phyloP scores from a whole-genome alignment of 2,888 invertebrate species.

The Fissipunctia ypsillon region DNA sequence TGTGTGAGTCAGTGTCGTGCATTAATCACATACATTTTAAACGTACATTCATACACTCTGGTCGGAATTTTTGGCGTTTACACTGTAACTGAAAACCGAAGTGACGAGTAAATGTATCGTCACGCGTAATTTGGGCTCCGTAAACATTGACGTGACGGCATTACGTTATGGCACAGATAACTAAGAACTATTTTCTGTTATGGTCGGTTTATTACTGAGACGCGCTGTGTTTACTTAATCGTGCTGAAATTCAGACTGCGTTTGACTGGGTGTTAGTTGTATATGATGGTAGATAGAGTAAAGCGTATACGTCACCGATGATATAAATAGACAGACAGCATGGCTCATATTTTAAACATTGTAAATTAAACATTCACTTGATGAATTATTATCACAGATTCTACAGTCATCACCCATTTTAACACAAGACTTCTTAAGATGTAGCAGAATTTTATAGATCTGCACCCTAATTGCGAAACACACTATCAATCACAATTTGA shows the following conservation, averaged over 20 bases:
- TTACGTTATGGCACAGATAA: constrained; percentile 37
- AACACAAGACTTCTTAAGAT: not conserved
- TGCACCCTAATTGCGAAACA: no score
- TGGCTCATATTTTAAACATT: constrained; percentile 47
- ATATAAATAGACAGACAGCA: constrained; percentile 38
- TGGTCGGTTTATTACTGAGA: constrained; percentile 41
- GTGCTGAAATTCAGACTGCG: constrained; percentile 39
- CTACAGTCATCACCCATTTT: not conserved
- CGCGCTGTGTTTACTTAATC: constrained; percentile 37
- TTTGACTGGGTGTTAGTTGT: constrained; percentile 20
- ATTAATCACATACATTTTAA: constrained; percentile 57
- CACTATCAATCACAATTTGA: no score
- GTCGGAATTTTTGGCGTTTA: constrained; percentile 30
- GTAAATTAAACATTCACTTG: constrained; percentile 9
- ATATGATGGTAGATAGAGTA: not conserved
- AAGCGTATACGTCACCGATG: constrained; percentile 14
- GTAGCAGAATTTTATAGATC: not conserved
- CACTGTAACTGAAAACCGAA: constrained; percentile 62
- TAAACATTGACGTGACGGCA: constrained; percentile 69
- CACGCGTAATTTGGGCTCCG: constrained; percentile 74
- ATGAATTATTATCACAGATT: constrained; percentile 17
- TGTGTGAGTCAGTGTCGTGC: constrained; percentile 38
- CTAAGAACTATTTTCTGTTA: constrained; percentile 50
- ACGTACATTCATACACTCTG: constrained; percentile 22
- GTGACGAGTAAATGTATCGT: constrained; percentile 72